A percentile compares a stretch with the other conserved stretches of the same genome.
These are phyloP conservation scores for Melanotaenia boesemani DNA, from an alignment of 2,797 vertebrate species.

Conservation along the genomic window DNA sequence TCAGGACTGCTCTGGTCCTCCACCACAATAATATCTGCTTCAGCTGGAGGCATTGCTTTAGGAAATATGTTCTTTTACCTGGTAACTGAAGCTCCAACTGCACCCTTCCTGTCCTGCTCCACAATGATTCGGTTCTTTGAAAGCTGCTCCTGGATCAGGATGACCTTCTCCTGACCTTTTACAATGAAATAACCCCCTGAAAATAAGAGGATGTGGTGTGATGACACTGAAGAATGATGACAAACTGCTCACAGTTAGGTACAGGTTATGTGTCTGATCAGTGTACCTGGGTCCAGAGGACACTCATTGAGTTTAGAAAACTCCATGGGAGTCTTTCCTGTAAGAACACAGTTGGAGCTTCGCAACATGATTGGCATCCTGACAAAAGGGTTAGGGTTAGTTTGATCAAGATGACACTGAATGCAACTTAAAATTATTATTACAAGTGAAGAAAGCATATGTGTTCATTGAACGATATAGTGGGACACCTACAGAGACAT, in stretches of 20 bases:
- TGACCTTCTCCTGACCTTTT: constrained; percentile 98
- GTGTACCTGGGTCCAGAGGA: constrained; percentile 94
- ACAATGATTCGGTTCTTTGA: constrained; percentile 99
- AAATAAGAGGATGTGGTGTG: not conserved
- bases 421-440: not conserved
- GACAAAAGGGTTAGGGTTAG: constrained; percentile 28
- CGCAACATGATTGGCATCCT: constrained; percentile 99
- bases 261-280: not conserved
- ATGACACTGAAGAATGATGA: not conserved
- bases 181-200: constrained; percentile 98
- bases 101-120: constrained; percentile 96
- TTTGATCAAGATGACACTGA: not conserved
- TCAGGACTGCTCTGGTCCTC: not conserved
- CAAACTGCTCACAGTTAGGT: not conserved
- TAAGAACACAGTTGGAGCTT: constrained; percentile 97
- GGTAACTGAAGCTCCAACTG: constrained; percentile 97
- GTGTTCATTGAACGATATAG: not conserved
- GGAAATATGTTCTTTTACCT: constrained; percentile 80
- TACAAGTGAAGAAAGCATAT: not conserved
- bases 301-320: constrained; percentile 97
- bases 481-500: not conserved
- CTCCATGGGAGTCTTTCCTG: constrained; percentile 95
- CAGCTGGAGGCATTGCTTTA: not conserved
- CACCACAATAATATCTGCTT: not conserved
- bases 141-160: constrained; percentile 98